Conservation (phyloP, 2,797 vertebrate species). For the Enteromius viviparus region DNA sequence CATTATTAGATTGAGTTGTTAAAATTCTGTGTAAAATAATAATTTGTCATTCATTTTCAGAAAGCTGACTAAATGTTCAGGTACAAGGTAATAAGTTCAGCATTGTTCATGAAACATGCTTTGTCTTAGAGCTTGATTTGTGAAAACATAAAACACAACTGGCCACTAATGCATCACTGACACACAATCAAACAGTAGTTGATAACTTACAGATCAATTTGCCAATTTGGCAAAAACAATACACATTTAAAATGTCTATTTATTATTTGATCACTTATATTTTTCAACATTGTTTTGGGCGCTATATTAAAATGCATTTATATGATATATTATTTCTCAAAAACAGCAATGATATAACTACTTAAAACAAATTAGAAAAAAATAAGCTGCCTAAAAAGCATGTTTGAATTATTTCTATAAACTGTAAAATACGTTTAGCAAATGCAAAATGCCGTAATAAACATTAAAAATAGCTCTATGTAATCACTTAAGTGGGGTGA, state of each 20-base stretch:
- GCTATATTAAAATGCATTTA: neutral
- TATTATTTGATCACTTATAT: neutral
- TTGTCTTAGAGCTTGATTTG: conserved; percentile 2
- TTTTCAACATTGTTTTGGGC: neutral
- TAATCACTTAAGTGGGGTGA: neutral
- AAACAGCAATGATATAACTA: neutral
- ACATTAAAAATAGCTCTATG: neutral
- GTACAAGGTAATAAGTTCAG: neutral
- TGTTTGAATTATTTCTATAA: neutral
- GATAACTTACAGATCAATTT: neutral
- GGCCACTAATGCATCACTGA: neutral
- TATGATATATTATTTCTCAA: neutral
- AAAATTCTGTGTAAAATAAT: neutral
- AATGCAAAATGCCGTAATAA: neutral
- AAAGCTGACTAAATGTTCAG: neutral
- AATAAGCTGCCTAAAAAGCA: neutral
- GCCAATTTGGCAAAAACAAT: neutral
- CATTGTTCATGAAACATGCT: neutral
- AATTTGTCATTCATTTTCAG: neutral
- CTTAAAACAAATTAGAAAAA: neutral
- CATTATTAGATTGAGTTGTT: neutral
- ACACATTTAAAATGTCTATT: neutral
- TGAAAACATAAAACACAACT: neutral
- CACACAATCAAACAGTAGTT: conserved; percentile 7
- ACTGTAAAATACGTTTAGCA: conserved; percentile 5